Evolutionary conservation across 2,113 vertebrate species (phyloP), one percentile per base, ranked within the genome.

Genomic region (Lanius collurio): DNA sequence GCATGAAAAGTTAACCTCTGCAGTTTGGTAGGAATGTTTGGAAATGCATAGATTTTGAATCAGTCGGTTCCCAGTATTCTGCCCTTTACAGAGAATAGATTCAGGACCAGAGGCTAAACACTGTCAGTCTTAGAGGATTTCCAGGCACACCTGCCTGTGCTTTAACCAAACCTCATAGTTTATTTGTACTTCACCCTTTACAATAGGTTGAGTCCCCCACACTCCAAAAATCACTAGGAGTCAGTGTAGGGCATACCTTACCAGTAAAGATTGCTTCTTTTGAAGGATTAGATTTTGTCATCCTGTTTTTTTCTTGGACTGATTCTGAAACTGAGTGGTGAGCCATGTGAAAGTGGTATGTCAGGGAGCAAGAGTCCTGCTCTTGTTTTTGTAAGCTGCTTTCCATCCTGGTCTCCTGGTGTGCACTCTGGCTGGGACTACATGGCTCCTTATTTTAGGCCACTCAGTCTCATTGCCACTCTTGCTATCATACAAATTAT

Each of bases 391-490:
- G n/a, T 52, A 47, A 76, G 19, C 30, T 91, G 53, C 64, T 92
- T 94, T 87, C 35, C 83, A 62, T 57, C 70, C 41, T 90, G 35
- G 31, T 78, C 85, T 95, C 78, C 86, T 71, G 42, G 56, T 83
- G 35, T 53, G 64, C 6, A 7, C n/a, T 82, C 67, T 1, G 22
- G 30, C 60, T 78, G 76, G 56, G 68, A 64, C 13, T 55, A 30
- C 33, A 18, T 0, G 9, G 35, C 7, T 44, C 20, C 44, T 64
- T 49, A 27, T 64, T 85, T 87, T 41, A 39, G 14, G 20, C 37
- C 76, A 31, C 49, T 94, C 15, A n/a, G 46, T 75, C 44, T 90
- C 74, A 73, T 17, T 55, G 62, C 73, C 87, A 6, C 23, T 86
- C 49, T 77, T 79, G n/a, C 46, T 60, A 17, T 70, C 26, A 26